These are phyloP conservation scores for Porites divaricata DNA, from an alignment of 92 coral and sea anemone genomes.

Conservation along the genomic window DNA sequence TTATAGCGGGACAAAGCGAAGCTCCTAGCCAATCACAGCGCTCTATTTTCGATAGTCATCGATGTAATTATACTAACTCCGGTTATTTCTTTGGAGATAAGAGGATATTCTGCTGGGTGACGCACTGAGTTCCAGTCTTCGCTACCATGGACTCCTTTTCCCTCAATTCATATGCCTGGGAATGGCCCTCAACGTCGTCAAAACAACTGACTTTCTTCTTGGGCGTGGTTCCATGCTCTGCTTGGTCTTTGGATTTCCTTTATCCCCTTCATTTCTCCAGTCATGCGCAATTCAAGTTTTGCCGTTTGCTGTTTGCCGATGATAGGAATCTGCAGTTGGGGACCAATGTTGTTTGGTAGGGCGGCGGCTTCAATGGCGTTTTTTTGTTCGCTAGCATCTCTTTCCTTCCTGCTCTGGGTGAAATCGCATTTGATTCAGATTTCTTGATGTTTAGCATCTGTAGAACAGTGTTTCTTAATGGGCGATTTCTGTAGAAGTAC, in stretches of 20 bases:
- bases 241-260: too few relatives aligned
- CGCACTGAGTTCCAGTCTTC: too few relatives aligned
- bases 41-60: too few relatives aligned
- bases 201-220: too few relatives aligned
- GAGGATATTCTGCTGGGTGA: too few relatives aligned
- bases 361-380: neutral
- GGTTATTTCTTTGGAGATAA: too few relatives aligned
- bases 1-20: too few relatives aligned
- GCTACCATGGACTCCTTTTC: too few relatives aligned
- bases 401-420: neutral
- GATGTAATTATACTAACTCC: too few relatives aligned
- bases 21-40: too few relatives aligned
- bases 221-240: neutral
- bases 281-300: neutral
- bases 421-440: neutral
- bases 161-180: too few relatives aligned
- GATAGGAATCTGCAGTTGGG: neutral
- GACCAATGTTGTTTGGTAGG: neutral
- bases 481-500: conserved; percentile 16
- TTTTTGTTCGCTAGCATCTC: neutral
- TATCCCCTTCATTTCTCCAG: neutral
- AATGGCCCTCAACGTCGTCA: too few relatives aligned
- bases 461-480: neutral
- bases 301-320: neutral
- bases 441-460: neutral